Percentiles rank a stretch among this genome's conserved stretches.
Conservation (phyloP, 2,888 invertebrate genomes). For the Torymus auratus region DNA sequence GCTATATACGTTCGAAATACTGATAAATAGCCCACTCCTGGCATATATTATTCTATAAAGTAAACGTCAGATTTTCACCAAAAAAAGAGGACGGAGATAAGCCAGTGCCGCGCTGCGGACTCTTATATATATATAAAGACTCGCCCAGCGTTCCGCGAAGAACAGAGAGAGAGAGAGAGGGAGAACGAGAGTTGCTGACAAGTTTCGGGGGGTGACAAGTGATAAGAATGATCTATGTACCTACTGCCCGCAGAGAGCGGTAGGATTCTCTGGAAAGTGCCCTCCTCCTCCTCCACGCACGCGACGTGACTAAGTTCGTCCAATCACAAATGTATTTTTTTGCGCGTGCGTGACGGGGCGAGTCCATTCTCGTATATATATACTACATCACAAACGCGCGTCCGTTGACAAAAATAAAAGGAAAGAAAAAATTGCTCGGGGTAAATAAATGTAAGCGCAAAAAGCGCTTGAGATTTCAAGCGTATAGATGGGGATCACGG, state of each 20-base stretch:
- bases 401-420: no score
- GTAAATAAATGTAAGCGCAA: no score
- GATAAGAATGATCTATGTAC: conserved; percentile 29
- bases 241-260: no score
- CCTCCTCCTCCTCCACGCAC: background rate
- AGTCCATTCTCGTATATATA: no score
- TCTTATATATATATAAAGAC: conserved; percentile 1
- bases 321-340: conserved; percentile 13
- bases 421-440: no score
- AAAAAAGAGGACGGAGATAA: background rate
- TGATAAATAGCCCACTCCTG: background rate
- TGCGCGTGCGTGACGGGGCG: no score
- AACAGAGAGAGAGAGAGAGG: no score
- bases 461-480: no score
- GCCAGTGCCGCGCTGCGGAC: no score
- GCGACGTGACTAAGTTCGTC: background rate
- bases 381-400: no score
- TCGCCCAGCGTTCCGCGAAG: background rate
- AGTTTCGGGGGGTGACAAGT: conserved; percentile 27
- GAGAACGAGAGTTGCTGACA: conserved; percentile 4
- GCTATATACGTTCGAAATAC: background rate
- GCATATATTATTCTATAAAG: background rate
- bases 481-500: no score
- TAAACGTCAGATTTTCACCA: background rate
- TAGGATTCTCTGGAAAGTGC: background rate